A percentile compares a stretch with the other conserved stretches of the same genome.
Evolutionary conservation across 2,113 vertebrate species (phyloP).

Genomic region (Nyctibius bracteatus): DNA sequence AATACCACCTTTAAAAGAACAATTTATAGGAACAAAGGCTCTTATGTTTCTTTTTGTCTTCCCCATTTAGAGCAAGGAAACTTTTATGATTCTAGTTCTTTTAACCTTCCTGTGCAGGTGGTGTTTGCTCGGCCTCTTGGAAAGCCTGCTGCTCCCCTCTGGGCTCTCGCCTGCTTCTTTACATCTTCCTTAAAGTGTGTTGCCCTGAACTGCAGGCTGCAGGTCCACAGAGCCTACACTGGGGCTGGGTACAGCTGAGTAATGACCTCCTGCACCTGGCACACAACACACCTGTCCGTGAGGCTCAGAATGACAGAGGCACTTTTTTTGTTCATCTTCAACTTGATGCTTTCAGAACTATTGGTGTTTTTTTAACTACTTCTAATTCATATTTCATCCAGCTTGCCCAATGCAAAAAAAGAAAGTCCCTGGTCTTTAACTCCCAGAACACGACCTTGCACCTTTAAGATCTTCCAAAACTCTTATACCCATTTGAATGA

Average conservation of each 20-base stretch:
- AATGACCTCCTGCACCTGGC: neutral
- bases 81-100: neutral
- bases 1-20: neutral
- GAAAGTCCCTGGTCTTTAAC: neutral
- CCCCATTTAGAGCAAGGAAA: neutral
- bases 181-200: neutral
- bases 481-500: neutral
- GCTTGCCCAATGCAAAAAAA: neutral
- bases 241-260: neutral
- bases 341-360: neutral
- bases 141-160: neutral
- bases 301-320: neutral
- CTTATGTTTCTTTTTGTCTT: neutral
- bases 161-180: neutral
- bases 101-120: neutral
- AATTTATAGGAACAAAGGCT: neutral
- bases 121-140: neutral
- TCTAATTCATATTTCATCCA: neutral
- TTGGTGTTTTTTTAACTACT: neutral
- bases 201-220: neutral
- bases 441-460: neutral
- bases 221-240: neutral
- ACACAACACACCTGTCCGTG: fast-evolving
- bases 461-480: neutral
- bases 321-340: neutral